Evolutionary conservation across 2,797 vertebrate species (phyloP).

Genomic region (Thaleichthys pacificus): DNA sequence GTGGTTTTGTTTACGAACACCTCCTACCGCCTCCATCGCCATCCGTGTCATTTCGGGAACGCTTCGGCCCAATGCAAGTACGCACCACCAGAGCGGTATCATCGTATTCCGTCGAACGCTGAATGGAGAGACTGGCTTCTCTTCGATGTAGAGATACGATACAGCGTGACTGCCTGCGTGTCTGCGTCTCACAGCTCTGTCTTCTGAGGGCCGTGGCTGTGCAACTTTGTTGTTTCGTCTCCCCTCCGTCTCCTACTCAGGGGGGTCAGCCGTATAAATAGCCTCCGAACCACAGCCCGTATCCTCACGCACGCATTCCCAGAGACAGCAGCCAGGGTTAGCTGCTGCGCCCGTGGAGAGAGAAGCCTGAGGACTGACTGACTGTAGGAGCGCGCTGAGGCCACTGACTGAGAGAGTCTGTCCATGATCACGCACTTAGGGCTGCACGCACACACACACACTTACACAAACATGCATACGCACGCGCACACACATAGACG

Average conservation of each 20-base stretch:
- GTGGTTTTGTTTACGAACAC: no score
- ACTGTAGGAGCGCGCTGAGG: conserved; percentile 25
- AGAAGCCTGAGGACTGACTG: neutral
- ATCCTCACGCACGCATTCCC: neutral
- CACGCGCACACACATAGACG: neutral
- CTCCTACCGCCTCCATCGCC: no score
- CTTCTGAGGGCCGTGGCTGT: neutral
- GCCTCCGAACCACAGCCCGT: neutral
- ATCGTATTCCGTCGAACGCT: no score
- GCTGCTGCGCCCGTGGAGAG: no score
- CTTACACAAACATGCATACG: neutral
- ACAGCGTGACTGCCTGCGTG: neutral
- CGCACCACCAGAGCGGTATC: no score
- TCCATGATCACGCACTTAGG: conserved; percentile 4
- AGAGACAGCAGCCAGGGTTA: conserved; percentile 13
- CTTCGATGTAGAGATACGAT: neutral
- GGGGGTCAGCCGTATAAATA: conserved; percentile 14
- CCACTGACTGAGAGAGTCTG: conserved; percentile 15
- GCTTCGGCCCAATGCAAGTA: no score
- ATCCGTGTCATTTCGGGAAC: no score
- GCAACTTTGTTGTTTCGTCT: no score
- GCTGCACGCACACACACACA: conserved; percentile 8
- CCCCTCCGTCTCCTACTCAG: neutral
- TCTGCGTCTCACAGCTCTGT: neutral
- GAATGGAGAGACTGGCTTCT: no score